These are phyloP conservation scores for Oasisia sp. DNA, from an alignment of 2,888 invertebrate genomes.

Conservation along the genomic window DNA sequence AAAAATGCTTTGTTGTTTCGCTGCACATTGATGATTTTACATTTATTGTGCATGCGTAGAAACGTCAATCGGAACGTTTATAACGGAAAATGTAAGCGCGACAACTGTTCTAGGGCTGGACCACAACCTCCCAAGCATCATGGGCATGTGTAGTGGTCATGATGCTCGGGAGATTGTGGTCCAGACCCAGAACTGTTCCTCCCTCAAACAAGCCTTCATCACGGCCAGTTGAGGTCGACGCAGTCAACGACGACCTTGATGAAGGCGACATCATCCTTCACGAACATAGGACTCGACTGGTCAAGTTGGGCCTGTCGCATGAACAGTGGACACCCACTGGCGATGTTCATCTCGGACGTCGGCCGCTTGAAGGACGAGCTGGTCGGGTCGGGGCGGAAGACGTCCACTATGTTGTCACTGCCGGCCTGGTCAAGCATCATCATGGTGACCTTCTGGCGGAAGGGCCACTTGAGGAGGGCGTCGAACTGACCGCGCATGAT, in stretches of 20 bases:
- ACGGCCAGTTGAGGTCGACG: conserved; percentile 25
- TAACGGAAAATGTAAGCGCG: too few species aligned
- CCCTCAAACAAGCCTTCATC: too few species aligned
- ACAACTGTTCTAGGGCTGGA: too few species aligned
- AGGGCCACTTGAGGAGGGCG: conserved; percentile 60
- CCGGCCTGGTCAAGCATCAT: conserved; percentile 60
- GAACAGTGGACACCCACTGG: conserved; percentile 64
- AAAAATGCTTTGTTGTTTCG: too few species aligned
- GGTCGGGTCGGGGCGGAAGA: conserved; percentile 62
- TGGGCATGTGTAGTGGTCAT: too few species aligned
- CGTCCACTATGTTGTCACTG: conserved; percentile 58
- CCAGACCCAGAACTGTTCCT: too few species aligned
- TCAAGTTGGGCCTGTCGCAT: conserved; percentile 43
- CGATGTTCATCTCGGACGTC: conserved; percentile 63
- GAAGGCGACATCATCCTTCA: conserved; percentile 58
- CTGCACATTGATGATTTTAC: too few species aligned
- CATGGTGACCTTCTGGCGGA: conserved; percentile 52
- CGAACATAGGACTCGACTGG: conserved; percentile 46
- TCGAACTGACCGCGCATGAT: conserved; percentile 57
- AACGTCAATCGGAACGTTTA: too few species aligned
- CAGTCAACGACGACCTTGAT: conserved; percentile 54
- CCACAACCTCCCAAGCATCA: too few species aligned
- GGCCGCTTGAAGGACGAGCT: conserved; percentile 62
- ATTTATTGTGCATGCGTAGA: too few species aligned
- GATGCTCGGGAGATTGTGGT: too few species aligned